Base-by-base conservation (phyloP, 2,888 invertebrate genomes). In the Lobophora halterata region DNA sequence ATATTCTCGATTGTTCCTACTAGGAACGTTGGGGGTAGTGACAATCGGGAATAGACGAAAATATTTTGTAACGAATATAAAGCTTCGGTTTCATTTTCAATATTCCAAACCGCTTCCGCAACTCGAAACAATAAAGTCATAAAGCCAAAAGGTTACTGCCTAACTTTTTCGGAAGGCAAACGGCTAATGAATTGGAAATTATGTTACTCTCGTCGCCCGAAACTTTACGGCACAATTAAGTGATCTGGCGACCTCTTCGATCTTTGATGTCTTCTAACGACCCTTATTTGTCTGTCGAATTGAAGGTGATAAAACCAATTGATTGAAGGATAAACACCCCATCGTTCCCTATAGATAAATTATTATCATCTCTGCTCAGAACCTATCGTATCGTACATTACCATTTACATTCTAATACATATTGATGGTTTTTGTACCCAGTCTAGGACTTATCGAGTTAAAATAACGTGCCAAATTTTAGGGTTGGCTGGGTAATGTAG, bases 181-280 rank as follows among this genome's bases (percentile, higher is more conserved):
- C 16, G 37, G 30, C 34, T 32, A 47, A 45, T 41, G 44, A 47
- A 37, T 40, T 32, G 45, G 40, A 51, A 51, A 47, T 38, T 36
- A 47, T 35, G 47, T 38, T 30, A 35, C 31, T 42, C 32, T 29
- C 23, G 35, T 30, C 32, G 32, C 6, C 27, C 20, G 14, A 9
- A 44, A 38, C 37, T 52, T 52, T 42, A 52, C 37, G 37, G 45
- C 42, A 25, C 35, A 49, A 52, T 52, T 46, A 47, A 39, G 8
- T 21, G 35, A 35, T 35, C 27, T 32, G 35, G 25, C 35, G 34
- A 32, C 39, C 32, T 35, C 31, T 35, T 24, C 35, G 31, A 31
- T 32, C 34, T 39, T 41, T 28, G 23, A 39, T 49, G 38, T 40
- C 46, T 44, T 42, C 24, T 35, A 46, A 49, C 45, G 40, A 28